Evolutionary conservation across 2,797 vertebrate genomes (phyloP).

Genomic region (Anguilla pacifica): DNA sequence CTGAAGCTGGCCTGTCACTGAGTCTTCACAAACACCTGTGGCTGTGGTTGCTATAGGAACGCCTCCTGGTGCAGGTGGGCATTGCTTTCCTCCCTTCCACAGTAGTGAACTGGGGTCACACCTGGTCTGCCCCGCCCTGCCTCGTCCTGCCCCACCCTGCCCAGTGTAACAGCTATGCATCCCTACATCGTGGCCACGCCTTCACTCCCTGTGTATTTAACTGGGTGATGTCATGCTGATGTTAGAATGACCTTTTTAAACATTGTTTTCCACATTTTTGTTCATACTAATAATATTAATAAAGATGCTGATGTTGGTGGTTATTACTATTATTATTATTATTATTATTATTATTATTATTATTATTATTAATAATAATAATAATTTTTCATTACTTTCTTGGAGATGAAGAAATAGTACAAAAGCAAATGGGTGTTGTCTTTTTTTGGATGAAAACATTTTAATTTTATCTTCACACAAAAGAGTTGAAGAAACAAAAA

Average conservation of each 20-base stretch:
- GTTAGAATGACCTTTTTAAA: not conserved
- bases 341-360: not conserved
- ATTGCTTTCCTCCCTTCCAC: constrained; percentile 44
- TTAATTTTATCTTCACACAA: constrained; percentile 62
- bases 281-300: not conserved
- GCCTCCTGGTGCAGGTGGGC: constrained; percentile 33
- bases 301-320: not conserved
- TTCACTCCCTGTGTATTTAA: constrained; percentile 64
- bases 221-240: constrained; percentile 49
- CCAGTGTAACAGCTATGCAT: constrained; percentile 33
- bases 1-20: not conserved
- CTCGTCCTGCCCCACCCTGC: no score
- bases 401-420: not conserved
- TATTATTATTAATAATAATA: not conserved
- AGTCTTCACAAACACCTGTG: not conserved
- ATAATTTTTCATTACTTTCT: not conserved
- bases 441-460: constrained; percentile 61
- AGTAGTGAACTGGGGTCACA: not conserved
- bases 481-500: constrained; percentile 55
- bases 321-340: not conserved
- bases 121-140: no score
- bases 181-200: constrained; percentile 62
- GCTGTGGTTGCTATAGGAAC: not conserved
- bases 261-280: constrained; percentile 6
- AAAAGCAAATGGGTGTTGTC: constrained; percentile 52